Percentiles rank a stretch among this genome's conserved stretches.
Conservation (phyloP, 2,888 invertebrate species). For the Nematopogon swammerdamellus region DNA sequence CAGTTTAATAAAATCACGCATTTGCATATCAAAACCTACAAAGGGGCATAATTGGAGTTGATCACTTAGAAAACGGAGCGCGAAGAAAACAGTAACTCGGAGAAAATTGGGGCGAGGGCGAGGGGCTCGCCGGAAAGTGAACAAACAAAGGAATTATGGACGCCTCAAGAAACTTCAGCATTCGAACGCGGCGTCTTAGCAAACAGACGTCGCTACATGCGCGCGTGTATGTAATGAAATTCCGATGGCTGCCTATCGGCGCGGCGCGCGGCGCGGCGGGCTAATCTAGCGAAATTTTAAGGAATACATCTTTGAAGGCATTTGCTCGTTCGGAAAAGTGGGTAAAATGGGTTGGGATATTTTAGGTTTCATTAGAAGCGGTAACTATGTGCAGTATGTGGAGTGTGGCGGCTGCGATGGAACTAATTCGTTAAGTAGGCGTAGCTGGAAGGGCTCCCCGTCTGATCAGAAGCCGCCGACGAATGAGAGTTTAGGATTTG, state of each 20-base stretch:
- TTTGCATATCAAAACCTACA: constrained; percentile 59
- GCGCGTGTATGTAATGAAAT: constrained; percentile 59
- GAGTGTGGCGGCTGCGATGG: not conserved
- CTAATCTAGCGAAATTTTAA: constrained; percentile 46
- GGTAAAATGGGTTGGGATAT: constrained; percentile 56
- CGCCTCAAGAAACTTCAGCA: constrained; percentile 59
- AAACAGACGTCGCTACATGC: constrained; percentile 36
- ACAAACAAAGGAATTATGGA: constrained; percentile 58
- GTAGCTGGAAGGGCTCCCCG: constrained; percentile 33
- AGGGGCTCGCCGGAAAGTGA: constrained; percentile 10
- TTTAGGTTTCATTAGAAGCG: constrained; percentile 51
- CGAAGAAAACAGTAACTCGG: constrained; percentile 14
- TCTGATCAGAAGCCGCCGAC: constrained; percentile 19
- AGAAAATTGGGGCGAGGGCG: not conserved
- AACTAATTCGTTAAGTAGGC: constrained; percentile 25
- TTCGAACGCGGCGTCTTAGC: constrained; percentile 54
- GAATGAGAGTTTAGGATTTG: constrained; percentile 53
- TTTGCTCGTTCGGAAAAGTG: constrained; percentile 55
- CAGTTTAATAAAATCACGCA: constrained; percentile 55
- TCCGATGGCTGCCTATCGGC: constrained; percentile 57
- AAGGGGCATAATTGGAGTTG: constrained; percentile 59
- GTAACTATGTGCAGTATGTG: constrained; percentile 37
- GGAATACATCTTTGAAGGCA: constrained; percentile 53
- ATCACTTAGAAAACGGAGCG: constrained; percentile 57
- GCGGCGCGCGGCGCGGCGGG: too few relatives aligned